Evolutionary conservation across 2,113 vertebrate genomes (phyloP), one percentile per base, ranked within the genome.

Genomic region (Gadus chalcogrammus): DNA sequence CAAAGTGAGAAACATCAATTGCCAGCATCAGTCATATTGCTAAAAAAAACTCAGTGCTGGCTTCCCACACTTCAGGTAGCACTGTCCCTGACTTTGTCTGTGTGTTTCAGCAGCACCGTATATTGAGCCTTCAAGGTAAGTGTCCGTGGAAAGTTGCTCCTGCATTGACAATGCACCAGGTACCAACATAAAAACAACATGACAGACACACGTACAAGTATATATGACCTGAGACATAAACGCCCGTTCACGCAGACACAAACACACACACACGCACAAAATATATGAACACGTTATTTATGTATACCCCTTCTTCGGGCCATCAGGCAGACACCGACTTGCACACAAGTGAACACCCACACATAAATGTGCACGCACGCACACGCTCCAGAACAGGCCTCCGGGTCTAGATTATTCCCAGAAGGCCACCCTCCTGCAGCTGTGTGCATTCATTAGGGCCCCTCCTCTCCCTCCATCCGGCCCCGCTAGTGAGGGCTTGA

Each of bases 371-470:
- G 12, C 42, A 48, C 8, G 12, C 42, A 48, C 42, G 12, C 42
- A 48, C 67, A 20, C 69, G 67, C 78, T 75, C 65, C 59, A 73
- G 70, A 72, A 42, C 62, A 75, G 75, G 79, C 82, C 74, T 79
- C 42, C 76, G 65, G 69, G 69, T 27, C 69, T 75, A 73, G 78
- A 84, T 81, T 53, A 64, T 72, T 78, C 74, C 71, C 75, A 82
- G 70, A 72, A 69, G 75, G 27, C 42, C 42, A 58, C 15, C 5
- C 55, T 58, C 13, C 55, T 58, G 55, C 91, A 92, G 91, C 90
- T 91, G 91, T 82, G 75, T 24, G 68, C 84, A 90, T 90, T 91
- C 88, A 91, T 88, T 79, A 68, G 67, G 67, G 78, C 65, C 89
- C 75, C 81, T 76, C 61, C 24, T 77, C 72, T 77, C 38, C 69